These are phyloP conservation scores for Petrocephalus zakoni DNA, from an alignment of 2,113 vertebrate genomes.

Conservation along the genomic window DNA sequence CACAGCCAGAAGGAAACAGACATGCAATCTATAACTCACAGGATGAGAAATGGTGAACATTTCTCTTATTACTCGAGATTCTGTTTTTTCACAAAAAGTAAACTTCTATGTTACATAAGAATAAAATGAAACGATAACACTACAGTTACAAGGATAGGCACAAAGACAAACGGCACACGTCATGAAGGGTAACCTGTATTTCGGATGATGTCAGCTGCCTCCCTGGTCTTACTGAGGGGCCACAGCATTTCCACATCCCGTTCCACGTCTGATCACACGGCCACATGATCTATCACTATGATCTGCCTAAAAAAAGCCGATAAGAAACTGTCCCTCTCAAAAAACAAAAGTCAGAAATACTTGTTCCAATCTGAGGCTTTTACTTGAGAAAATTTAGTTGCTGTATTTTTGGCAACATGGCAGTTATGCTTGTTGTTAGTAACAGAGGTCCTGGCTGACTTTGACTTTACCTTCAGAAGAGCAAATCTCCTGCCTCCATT, in stretches of 20 bases:
- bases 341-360: constrained; percentile 22
- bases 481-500: constrained; percentile 27
- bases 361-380: not conserved
- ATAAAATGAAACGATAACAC: constrained; percentile 26
- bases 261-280: constrained; percentile 27
- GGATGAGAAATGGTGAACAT: constrained; percentile 49
- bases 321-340: not conserved
- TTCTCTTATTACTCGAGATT: constrained; percentile 42
- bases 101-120: constrained; percentile 41
- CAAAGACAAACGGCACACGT: constrained; percentile 43
- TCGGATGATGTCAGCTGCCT: not conserved
- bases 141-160: constrained; percentile 30
- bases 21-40: constrained; percentile 33
- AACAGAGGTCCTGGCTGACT: constrained; percentile 16
- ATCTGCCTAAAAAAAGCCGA: constrained; percentile 6
- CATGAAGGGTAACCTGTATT: constrained; percentile 25
- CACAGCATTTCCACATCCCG: constrained; percentile 18
- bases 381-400: constrained; percentile 35
- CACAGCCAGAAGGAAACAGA: constrained; percentile 17
- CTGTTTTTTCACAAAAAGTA: constrained; percentile 54
- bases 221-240: constrained; percentile 24
- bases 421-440: constrained; percentile 14
- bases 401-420: constrained; percentile 24
- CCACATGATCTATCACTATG: constrained; percentile 43
- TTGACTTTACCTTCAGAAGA: constrained; percentile 9